Base-by-base conservation (phyloP, 2,888 invertebrate species). In the Dendrolimus pini region DNA sequence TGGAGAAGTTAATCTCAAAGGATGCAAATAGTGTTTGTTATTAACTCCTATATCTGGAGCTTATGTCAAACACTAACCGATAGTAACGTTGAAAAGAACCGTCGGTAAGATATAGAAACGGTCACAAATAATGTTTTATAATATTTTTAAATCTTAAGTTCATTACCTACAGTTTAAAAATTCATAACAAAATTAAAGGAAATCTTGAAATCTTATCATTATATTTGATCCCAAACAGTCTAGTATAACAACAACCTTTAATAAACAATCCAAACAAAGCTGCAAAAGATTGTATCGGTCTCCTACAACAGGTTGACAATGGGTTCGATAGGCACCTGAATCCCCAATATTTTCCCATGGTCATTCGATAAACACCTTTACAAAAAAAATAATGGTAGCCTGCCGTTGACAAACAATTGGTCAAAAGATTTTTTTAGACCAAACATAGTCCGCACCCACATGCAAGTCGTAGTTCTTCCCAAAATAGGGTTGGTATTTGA, bases 301-400 rank as follows among this genome's bases (percentile, higher is more conserved):
- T 65, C 30, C 67, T 61, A 77, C 67, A 80, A 82, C 87, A 88
- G 83, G 86, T 89, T 82, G 76, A 86, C 87, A 88, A 87, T 77
- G 62, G 76, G 74, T 79, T 73, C 73, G 80, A 84, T 80, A 82
- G 83, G 78, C 89, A 89, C 89, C 89, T 90, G 90, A 89, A 82
- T 69, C 81, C 79, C 68, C 68, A 71, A 89, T 85, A 89, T 89
- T 89, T 89, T 90, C 90, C 89, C 90, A 90, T 89, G 90, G 89
- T 89, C 89, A 89, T 82, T 68, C 79, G 77, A 86, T 84, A 89
- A 89, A 86, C 87, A 89, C 85, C 79, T 82, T 69, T 66, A 81
- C 85, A 89, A 89, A 90, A 14, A 30, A 89, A 88, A 85, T 76
- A 71, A 71, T 75, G 65, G 73, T 78, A 79, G 75, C 75, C 78